Base-by-base conservation (phyloP, 2,888 invertebrate genomes). In the Leptinotarsa haldemani region DNA sequence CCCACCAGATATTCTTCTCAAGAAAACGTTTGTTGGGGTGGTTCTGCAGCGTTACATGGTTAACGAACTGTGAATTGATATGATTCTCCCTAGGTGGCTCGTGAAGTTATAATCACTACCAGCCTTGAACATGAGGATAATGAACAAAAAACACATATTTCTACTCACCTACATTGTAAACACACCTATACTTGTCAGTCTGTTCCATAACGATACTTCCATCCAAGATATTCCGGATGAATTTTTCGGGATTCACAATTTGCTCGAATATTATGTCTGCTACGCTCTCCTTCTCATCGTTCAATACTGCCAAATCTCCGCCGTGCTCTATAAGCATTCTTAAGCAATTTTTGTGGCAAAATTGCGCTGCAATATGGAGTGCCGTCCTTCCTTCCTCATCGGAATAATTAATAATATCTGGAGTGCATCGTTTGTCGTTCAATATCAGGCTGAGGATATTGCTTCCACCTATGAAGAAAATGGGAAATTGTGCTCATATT, bases 311-410 rank as follows among this genome's bases (percentile, higher is more conserved):
- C 53, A 78, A 71, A 71, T 78, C 75, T 46, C 87, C 87, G 16
- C 88, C 87, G 53, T 84, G 80, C 22, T 87, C 85, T 67, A 90
- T 84, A 52, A 91, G 84, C 58, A 88, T 80, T 77, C 86, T 85
- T 52, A 90, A 84, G 78, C 89, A 89, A 65, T 88, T 87, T 53
- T 87, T 87, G 74, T 89, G 88, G 40, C 89, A 89, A 73, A 87
- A 86, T 74, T 86, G 87, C 16, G 90, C 89, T 25, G 91, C 91
- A 70, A 88, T 86, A 80, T 90, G 90, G 13, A 91, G 85, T 16
- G 91, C 88, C 18, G 90, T 90, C 13, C 89, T 85, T 48, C 88
- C 87, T 18, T 82, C 81, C 78, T 80, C 75, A 64, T 86, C 85
- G 7, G 74, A 75, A 63, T 74, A 78, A 71, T 85, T 84, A 30